These are phyloP conservation scores for Orthosia gracilis DNA, from an alignment of 2,888 invertebrate species.

Conservation along the genomic window DNA sequence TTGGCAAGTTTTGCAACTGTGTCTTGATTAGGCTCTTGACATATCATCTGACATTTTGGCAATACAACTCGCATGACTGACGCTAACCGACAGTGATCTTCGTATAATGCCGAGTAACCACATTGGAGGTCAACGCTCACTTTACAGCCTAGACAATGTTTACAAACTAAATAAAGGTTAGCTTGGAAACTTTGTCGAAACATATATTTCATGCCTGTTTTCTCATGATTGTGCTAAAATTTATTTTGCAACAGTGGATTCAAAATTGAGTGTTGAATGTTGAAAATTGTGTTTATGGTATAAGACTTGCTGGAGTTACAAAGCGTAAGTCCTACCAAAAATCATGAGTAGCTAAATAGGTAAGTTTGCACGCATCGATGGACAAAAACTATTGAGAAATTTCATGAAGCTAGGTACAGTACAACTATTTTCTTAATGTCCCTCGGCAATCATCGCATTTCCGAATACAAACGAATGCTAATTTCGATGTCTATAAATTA, in stretches of 20 bases:
- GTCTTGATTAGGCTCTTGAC: slow-evolving; percentile 45
- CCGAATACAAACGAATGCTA: too few relatives aligned
- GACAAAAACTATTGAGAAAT: too few relatives aligned
- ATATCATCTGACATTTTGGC: slow-evolving; percentile 53
- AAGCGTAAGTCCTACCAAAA: too few relatives aligned
- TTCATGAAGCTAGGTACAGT: too few relatives aligned
- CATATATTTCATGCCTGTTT: slow-evolving; percentile 11
- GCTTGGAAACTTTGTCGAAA: slow-evolving; percentile 19
- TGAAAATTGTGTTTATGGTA: background rate
- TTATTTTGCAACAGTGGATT: slow-evolving; percentile 4
- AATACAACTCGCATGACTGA: slow-evolving; percentile 43
- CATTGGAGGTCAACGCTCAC: slow-evolving; percentile 55
- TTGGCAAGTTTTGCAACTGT: slow-evolving; percentile 26
- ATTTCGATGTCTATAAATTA: too few relatives aligned
- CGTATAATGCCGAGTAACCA: slow-evolving; percentile 45
- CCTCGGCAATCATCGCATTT: too few relatives aligned
- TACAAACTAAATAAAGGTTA: slow-evolving; percentile 42
- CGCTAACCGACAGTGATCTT: slow-evolving; percentile 33
- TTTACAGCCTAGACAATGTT: slow-evolving; percentile 36
- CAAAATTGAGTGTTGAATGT: too few relatives aligned
- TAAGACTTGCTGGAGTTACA: background rate
- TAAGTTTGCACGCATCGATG: too few relatives aligned
- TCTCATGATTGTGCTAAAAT: slow-evolving; percentile 30
- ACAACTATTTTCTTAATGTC: too few relatives aligned
- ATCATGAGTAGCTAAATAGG: background rate